Evolutionary conservation across 2,888 invertebrate genomes (phyloP).

Genomic region (Chloromyia formosa): DNA sequence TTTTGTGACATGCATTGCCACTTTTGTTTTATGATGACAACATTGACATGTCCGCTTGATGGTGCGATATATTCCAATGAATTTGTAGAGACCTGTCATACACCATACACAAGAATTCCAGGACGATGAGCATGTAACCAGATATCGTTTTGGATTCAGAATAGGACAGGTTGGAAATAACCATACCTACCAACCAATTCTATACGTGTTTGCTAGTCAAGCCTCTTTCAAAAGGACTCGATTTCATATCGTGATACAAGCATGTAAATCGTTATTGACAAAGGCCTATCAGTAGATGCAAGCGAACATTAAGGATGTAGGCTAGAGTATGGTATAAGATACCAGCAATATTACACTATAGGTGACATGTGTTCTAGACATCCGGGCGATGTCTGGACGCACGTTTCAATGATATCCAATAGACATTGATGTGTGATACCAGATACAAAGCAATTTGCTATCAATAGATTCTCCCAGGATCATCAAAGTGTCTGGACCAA

Average conservation of each 20-base stretch:
- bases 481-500: constrained; percentile 8
- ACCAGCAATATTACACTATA: background rate
- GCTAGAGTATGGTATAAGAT: background rate
- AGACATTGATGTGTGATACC: background rate
- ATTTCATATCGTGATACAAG: constrained; percentile 14
- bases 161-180: background rate
- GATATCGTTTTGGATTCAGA: constrained; percentile 40
- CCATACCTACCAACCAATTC: constrained; percentile 35
- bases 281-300: background rate
- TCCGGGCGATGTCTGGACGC: background rate
- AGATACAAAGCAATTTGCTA: background rate
- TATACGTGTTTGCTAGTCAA: background rate
- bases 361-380: background rate
- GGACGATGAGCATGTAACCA: constrained; percentile 4
- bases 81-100: background rate
- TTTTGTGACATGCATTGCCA: constrained; percentile 25
- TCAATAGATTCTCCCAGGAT: background rate
- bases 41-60: constrained; percentile 20
- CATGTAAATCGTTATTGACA: constrained; percentile 33
- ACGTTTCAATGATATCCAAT: background rate
- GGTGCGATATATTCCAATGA: background rate
- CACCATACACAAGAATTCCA: background rate
- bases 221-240: constrained; percentile 8
- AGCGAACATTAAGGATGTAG: constrained; percentile 21
- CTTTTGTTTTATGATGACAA: constrained; percentile 33